phyloP scores from a whole-genome alignment of 2,888 invertebrate genomes.

The Aquatica leii region DNA sequence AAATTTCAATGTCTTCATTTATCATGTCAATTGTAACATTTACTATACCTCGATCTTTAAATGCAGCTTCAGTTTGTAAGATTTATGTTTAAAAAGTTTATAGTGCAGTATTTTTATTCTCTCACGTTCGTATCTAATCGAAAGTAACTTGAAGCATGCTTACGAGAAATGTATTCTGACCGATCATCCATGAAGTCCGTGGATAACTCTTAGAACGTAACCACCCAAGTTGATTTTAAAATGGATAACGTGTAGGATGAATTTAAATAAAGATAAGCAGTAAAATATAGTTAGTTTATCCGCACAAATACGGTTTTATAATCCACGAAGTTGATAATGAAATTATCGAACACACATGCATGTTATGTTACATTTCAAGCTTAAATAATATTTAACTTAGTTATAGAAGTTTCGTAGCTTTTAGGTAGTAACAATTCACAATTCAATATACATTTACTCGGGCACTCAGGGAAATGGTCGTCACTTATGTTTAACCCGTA shows the following conservation, averaged over 20 bases:
- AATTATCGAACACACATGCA: conserved; percentile 26
- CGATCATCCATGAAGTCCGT: conserved; percentile 25
- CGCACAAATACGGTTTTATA: conserved; percentile 12
- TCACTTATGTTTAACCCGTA: conserved; percentile 19
- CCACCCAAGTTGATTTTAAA: conserved; percentile 34
- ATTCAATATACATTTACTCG: conserved; percentile 30
- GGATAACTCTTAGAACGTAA: conserved; percentile 19
- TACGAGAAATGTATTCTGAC: conserved; percentile 17
- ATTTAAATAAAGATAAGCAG: conserved; percentile 12
- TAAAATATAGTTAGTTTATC: conserved; percentile 24
- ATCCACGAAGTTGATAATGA: conserved; percentile 14
- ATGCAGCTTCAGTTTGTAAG: too few relatives aligned
- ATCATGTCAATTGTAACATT: too few relatives aligned
- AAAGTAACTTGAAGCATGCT: conserved; percentile 7
- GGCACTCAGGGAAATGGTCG: conserved; percentile 24
- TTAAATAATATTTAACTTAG: conserved; percentile 30
- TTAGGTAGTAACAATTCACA: conserved; percentile 31
- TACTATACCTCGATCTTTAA: too few relatives aligned
- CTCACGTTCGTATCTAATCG: conserved; percentile 21
- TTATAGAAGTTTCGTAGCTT: conserved; percentile 29
- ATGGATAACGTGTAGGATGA: conserved; percentile 20
- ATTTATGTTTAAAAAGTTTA: too few relatives aligned
- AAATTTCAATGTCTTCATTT: too few relatives aligned
- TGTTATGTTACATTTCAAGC: conserved; percentile 20
- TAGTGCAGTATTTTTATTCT: conserved; percentile 7